Percentiles rank a stretch among this genome's conserved stretches.
These are phyloP conservation scores for Spheniscus mendiculus DNA, from an alignment of 2,113 vertebrate genomes.

Conservation along the genomic window DNA sequence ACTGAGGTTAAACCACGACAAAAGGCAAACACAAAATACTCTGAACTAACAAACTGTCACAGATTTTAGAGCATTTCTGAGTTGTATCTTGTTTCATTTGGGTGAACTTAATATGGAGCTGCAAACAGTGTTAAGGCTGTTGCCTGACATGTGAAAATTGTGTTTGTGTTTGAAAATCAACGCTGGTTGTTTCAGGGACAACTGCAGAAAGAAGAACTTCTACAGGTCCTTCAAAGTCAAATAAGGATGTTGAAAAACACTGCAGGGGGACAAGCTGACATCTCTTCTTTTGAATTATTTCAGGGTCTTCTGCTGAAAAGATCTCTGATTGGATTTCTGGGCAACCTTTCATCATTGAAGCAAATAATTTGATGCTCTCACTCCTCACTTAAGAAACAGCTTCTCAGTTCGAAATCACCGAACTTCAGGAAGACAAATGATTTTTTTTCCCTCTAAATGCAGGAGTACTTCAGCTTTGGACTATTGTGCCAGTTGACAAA, in stretches of 20 bases:
- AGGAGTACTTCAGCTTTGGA: neutral
- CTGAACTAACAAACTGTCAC: neutral
- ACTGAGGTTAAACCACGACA: too few species aligned
- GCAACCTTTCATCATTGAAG: neutral
- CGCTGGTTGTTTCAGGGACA: neutral
- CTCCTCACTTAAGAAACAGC: neutral
- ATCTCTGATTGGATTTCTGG: neutral
- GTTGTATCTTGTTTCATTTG: neutral
- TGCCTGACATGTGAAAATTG: neutral
- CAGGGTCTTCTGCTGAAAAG: neutral
- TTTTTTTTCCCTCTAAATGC: neutral
- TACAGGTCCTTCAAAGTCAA: neutral
- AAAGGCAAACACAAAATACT: neutral
- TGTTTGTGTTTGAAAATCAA: neutral
- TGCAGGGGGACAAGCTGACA: neutral
- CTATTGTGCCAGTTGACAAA: neutral
- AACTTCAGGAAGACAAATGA: neutral
- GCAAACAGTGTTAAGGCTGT: neutral
- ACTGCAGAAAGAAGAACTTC: neutral
- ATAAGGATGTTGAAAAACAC: neutral
- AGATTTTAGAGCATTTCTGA: neutral
- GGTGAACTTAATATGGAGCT: neutral
- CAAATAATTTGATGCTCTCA: neutral
- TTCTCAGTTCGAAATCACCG: neutral
- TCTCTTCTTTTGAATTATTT: neutral